phyloP scores from a whole-genome alignment of 1,140 invertebrate genomes.

The Chrysomallon squamiferum region DNA sequence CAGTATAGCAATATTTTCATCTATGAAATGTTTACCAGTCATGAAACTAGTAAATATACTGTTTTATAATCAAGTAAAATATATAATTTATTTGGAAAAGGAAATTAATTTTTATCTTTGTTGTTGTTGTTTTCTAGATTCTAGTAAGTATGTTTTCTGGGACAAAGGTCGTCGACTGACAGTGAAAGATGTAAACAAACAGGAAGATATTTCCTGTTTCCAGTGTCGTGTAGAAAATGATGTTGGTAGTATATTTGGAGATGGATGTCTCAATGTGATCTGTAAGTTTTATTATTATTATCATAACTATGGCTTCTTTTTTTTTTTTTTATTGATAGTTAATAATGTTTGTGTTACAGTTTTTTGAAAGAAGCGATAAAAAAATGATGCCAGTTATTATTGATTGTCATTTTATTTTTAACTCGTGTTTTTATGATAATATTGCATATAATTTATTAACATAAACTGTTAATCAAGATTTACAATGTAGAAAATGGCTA shows the following conservation, averaged over 20 bases:
- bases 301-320: too few relatives aligned
- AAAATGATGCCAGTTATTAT: too few relatives aligned
- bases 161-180: not conserved
- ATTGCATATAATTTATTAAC: too few relatives aligned
- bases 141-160: not conserved
- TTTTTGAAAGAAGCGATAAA: too few relatives aligned
- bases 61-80: not conserved
- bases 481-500: too few relatives aligned
- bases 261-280: not conserved
- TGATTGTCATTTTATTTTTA: too few relatives aligned
- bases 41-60: not conserved
- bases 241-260: not conserved
- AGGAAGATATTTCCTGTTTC: not conserved
- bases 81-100: not conserved
- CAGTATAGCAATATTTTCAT: not conserved
- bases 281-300: too few relatives aligned
- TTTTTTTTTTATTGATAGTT: too few relatives aligned
- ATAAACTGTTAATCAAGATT: too few relatives aligned
- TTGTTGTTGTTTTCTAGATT: not conserved
- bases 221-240: not conserved
- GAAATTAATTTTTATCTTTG: too few relatives aligned
- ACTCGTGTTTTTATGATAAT: too few relatives aligned
- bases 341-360: too few relatives aligned
- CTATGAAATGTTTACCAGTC: not conserved
- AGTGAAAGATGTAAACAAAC: not conserved